phyloP scores from a whole-genome alignment of 1,140 invertebrate species.

The Rhyacophila brunnea region DNA sequence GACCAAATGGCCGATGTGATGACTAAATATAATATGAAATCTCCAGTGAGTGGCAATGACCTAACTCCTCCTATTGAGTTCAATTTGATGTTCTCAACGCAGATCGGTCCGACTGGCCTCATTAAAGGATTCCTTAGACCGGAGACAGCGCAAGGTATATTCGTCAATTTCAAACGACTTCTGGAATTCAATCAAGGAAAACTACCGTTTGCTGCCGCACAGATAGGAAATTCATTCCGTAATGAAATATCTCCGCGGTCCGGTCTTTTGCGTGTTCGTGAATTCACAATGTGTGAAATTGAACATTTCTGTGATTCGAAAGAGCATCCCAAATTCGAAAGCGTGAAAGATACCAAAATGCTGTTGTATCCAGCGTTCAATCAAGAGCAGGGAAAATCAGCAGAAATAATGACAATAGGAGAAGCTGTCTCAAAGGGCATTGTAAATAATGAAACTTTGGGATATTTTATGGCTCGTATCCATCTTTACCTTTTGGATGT shows the following conservation, averaged over 20 bases:
- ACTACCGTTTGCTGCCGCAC: slow-evolving; percentile 96
- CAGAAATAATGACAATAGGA: slow-evolving; percentile 69
- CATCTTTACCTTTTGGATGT: slow-evolving; percentile 85
- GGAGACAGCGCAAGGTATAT: slow-evolving; percentile 99
- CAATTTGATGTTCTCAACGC: slow-evolving; percentile 98
- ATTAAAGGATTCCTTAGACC: slow-evolving; percentile 94
- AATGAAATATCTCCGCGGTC: slow-evolving; percentile 99
- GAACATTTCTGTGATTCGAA: slow-evolving; percentile 99
- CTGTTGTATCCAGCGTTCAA: slow-evolving; percentile 91
- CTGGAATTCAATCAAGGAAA: slow-evolving; percentile 96
- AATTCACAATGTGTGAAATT: slow-evolving; percentile 99
- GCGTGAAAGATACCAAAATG: slow-evolving; percentile 72
- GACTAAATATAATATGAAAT: slow-evolving; percentile 89
- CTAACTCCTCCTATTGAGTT: slow-evolving; percentile 94
- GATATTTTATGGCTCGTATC: slow-evolving; percentile 97
- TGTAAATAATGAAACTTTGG: slow-evolving; percentile 95
- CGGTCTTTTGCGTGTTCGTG: slow-evolving; percentile 91
- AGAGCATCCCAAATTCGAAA: slow-evolving; percentile 86
- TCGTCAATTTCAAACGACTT: slow-evolving; percentile 97
- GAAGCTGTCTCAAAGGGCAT: slow-evolving; percentile 79
- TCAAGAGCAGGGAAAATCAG: slow-evolving; percentile 91
- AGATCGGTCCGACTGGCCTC: slow-evolving; percentile 93
- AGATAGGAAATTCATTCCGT: slow-evolving; percentile 96
- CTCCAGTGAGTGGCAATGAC: slow-evolving; percentile 91
- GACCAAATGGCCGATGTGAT: slow-evolving; percentile 85